phyloP scores from a whole-genome alignment of 2,888 invertebrate species.

The Orthosia gothica region DNA sequence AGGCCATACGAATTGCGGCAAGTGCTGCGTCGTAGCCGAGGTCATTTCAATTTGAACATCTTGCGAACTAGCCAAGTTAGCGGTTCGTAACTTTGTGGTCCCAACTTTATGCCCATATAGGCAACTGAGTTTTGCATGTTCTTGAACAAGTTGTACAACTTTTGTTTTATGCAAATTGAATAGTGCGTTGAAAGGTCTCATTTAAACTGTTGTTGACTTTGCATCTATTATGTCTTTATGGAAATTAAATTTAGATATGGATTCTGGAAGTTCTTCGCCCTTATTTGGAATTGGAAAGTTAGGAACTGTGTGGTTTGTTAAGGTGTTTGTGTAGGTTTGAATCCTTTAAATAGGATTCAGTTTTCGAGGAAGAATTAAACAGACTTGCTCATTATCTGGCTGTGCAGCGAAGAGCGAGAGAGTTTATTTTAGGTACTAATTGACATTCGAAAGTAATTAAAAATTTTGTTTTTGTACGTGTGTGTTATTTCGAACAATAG shows the following conservation, averaged over 20 bases:
- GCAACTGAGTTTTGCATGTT: constrained; percentile 48
- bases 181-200: constrained; percentile 53
- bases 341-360: constrained; percentile 4
- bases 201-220: constrained; percentile 54
- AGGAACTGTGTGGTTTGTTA: not conserved
- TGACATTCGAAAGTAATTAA: not conserved
- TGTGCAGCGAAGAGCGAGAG: not conserved
- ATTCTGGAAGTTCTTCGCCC: not conserved
- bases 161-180: constrained; percentile 64
- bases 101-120: constrained; percentile 62
- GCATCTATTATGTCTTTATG: constrained; percentile 30
- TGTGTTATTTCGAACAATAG: not conserved
- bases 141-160: constrained; percentile 38
- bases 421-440: constrained; percentile 4
- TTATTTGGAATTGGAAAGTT: constrained; percentile 22
- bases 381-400: constrained; percentile 6
- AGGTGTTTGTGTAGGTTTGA: not conserved
- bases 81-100: constrained; percentile 61
- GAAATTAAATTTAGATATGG: constrained; percentile 3
- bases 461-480: not conserved
- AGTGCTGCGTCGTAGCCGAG: constrained; percentile 66
- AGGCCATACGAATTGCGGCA: constrained; percentile 52
- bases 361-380: not conserved
- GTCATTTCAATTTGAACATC: constrained; percentile 70
- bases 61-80: constrained; percentile 65